Evolutionary conservation across 2,113 vertebrate species (phyloP), one percentile per base, ranked within the genome.

Genomic region (Dunckerocampus dactyliophorus): DNA sequence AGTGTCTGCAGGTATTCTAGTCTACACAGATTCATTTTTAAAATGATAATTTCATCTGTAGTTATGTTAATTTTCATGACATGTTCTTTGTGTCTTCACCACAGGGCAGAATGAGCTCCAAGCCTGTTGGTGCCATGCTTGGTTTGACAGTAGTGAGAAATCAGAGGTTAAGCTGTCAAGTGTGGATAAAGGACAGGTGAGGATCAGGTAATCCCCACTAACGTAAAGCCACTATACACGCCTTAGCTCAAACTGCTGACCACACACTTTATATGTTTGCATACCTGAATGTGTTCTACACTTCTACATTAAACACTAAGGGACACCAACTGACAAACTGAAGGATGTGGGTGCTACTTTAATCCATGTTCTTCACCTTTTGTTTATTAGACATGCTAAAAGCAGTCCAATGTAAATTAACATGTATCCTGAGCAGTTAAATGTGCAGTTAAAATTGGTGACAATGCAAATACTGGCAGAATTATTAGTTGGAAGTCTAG

Each of bases 161-260:
- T 52, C 2, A 7, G 8, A 65, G 67, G 57, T 24, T 70, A 65
- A 70, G 28, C 65, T 13, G 59, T 65, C 63, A 70, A 53, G 67
- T 68, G 28, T 74, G 71, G 70, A 60, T 75, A 67, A 79, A 65
- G 57, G 58, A 63, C 73, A 58, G 42, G 50, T 69, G 52, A 77
- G 57, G 62, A 62, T 47, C 53, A 47, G 54, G 50, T 66, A 56
- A 70, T 58, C 49, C 19, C 47, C 59, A 19, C 15, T 75, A 62
- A 72, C 20, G 47, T 65, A 62, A 69, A 64, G 53, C 39, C 14
- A 8, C 62, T 16, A 39, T 7, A 20, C 28, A 39, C 6, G 6
- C n/a, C 8, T 16, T 19, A n/a, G 15, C 24, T 54, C 47, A 37
- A 6, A 59, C 47, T 8, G 53, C 58, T 54, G 60, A 72, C 20